A percentile compares a stretch with the other conserved stretches of the same genome.
Conservation (phyloP, 2,797 vertebrate genomes). For the Phoxinus dragarum region DNA sequence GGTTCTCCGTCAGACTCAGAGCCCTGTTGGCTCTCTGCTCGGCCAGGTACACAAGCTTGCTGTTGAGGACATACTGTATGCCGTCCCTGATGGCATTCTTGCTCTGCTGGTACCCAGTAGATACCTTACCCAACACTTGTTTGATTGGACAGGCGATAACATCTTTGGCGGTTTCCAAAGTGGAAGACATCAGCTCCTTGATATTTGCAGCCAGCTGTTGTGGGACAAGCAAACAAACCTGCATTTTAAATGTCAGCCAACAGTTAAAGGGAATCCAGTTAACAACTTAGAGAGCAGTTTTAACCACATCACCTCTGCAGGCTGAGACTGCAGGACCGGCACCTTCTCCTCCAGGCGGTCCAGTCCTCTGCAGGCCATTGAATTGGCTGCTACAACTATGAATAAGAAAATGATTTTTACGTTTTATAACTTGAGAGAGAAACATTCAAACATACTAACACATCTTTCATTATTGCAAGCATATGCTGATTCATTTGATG, state of each 20-base stretch:
- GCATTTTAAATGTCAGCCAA: constrained; percentile 4
- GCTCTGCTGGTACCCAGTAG: constrained; percentile 68
- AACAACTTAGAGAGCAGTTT: not conserved
- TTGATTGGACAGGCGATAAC: constrained; percentile 69
- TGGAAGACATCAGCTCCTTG: constrained; percentile 74
- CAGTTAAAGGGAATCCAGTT: not conserved
- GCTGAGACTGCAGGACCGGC: constrained; percentile 79
- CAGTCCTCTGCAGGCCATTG: constrained; percentile 79
- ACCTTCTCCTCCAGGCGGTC: constrained; percentile 82
- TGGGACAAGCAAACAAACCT: not conserved
- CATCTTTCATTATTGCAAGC: not conserved
- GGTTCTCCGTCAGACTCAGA: constrained; percentile 73
- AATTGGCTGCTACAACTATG: constrained; percentile 77
- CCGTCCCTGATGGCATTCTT: constrained; percentile 67
- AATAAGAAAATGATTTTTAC: not conserved
- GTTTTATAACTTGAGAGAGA: not conserved
- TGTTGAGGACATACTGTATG: constrained; percentile 67
- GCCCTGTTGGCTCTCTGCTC: constrained; percentile 71
- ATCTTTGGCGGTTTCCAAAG: constrained; percentile 73
- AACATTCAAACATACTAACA: not conserved
- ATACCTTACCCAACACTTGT: constrained; percentile 68
- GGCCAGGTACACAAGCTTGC: constrained; percentile 72
- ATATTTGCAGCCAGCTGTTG: constrained; percentile 77
- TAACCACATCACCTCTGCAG: constrained; percentile 74
- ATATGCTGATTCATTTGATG: not conserved